Conservation (phyloP, 2,888 invertebrate genomes). For the Piscicola geometra region DNA sequence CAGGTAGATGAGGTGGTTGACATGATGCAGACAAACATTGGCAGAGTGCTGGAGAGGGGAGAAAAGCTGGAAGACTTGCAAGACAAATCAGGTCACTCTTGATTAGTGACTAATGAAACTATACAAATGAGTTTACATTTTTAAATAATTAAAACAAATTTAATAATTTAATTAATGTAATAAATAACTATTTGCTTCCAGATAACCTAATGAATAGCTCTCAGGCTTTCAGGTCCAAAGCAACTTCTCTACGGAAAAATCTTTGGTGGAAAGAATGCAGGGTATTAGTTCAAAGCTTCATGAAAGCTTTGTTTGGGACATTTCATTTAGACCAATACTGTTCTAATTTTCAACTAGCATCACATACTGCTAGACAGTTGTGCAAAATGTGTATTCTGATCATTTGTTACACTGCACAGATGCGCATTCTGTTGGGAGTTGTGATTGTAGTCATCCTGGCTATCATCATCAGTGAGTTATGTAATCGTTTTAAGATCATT, state of each 20-base stretch:
- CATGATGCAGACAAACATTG: slow-evolving; percentile 53
- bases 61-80: slow-evolving; percentile 53
- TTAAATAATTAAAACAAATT: background rate
- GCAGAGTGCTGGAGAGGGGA: slow-evolving; percentile 52
- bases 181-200: slow-evolving; percentile 40
- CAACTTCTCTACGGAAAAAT: slow-evolving; percentile 48
- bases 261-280: slow-evolving; percentile 55
- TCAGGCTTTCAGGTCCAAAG: slow-evolving; percentile 50
- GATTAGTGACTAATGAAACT: no score
- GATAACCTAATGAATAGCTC: slow-evolving; percentile 50
- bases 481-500: no score
- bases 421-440: slow-evolving; percentile 49
- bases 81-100: slow-evolving; percentile 47
- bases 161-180: no score
- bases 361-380: no score
- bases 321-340: no score
- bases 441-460: slow-evolving; percentile 49
- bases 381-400: no score
- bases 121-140: background rate
- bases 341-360: background rate
- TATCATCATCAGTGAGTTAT: slow-evolving; percentile 52
- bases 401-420: slow-evolving; percentile 47
- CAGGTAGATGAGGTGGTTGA: slow-evolving; percentile 53
- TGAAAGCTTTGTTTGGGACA: no score
- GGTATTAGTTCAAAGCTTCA: no score